Base-by-base conservation (phyloP, 2,888 invertebrate species). In the Clanis bilineata region DNA sequence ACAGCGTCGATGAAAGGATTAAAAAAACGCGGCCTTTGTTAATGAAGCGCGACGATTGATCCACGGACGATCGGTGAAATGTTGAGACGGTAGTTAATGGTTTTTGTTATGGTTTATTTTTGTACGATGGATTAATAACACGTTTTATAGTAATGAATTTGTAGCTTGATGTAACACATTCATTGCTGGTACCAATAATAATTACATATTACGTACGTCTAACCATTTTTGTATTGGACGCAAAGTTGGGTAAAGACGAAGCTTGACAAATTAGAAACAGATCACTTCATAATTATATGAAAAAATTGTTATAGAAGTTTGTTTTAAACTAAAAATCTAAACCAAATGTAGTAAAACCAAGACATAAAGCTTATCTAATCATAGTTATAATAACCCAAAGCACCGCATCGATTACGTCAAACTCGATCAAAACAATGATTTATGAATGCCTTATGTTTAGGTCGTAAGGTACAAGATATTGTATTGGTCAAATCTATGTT, bases 1-100 rank as follows among this genome's bases (percentile, higher is more conserved):
- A 80, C 82, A 77, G 79, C 79, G 78, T 70, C 70, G 64, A 57
- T 55, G 66, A 67, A 67, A 73, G 79, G 87, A 84, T 85, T 86
- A 83, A 77, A 82, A 79, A 77, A 66, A 65, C 68, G 62, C 63
- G 64, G 67, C 68, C 70, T 64, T 64, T 69, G 66, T 66, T 59
- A 76, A 77, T 76, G 76, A 78, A 74, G 77, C 72, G 67, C 73
- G 71, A 68, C 71, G 71, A 73, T 67, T 73, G 79, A 81, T 74
- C 76, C 77, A 78, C 75, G 79, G 77, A 79, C 72, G 67, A 69
- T 71, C 60, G 57, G 59, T 60, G 63, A 63, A 63, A 55, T 22
- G 36, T 45, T 23, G 25, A 25, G 10, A 18, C 56, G 41, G 25
- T 36, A 32, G 28, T 51, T 51, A 51, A 51, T 51, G 28, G 28